Evolutionary conservation across 2,888 invertebrate genomes (phyloP).

Genomic region (Sipha maydis): DNA sequence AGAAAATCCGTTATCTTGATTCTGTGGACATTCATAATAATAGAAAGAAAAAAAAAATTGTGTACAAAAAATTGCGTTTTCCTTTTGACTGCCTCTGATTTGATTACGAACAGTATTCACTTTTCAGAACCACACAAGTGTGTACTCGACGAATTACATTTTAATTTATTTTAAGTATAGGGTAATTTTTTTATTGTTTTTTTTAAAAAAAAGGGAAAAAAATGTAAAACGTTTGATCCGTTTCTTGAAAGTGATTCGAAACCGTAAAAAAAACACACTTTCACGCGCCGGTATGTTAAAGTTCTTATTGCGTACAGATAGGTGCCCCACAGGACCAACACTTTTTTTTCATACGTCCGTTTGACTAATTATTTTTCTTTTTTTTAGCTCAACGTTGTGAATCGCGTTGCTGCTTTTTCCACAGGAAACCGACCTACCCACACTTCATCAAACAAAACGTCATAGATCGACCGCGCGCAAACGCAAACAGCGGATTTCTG

Average conservation of each 20-base stretch:
- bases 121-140: constrained; percentile 48
- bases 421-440: background rate
- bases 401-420: background rate
- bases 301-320: background rate
- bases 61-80: constrained; percentile 55
- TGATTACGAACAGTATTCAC: constrained; percentile 38
- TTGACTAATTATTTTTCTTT: background rate
- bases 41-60: background rate
- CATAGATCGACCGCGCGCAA: background rate
- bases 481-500: background rate
- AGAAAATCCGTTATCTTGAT: constrained; percentile 60
- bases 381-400: too few relatives aligned
- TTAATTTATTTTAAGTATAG: constrained; percentile 40
- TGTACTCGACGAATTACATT: constrained; percentile 32
- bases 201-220: background rate
- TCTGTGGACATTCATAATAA: constrained; percentile 41
- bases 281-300: background rate
- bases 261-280: background rate
- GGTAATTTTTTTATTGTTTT: constrained; percentile 27
- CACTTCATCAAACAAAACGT: constrained; percentile 1
- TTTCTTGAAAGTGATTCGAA: background rate
- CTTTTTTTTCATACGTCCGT: background rate
- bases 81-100: constrained; percentile 46
- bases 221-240: background rate
- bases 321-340: background rate